A percentile compares a stretch with the other conserved stretches of the same genome.
Conservation (phyloP, 2,797 vertebrate genomes). For the Menidia menidia region DNA sequence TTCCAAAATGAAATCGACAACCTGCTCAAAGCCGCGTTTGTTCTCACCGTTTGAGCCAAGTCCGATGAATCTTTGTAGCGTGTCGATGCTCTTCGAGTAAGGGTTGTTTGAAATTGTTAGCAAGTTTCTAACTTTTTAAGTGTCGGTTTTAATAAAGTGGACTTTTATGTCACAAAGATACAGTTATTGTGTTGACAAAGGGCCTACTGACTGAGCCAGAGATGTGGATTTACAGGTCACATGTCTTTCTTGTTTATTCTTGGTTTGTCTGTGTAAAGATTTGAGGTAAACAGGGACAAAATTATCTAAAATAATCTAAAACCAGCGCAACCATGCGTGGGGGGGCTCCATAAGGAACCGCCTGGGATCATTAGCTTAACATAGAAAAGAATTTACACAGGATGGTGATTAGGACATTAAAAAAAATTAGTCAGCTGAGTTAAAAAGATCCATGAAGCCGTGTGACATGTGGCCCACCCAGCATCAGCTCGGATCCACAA, state of each 20-base stretch:
- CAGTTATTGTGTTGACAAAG: too few species aligned
- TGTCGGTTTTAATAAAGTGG: neutral
- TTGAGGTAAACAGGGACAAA: neutral
- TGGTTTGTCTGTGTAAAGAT: too few species aligned
- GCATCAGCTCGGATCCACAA: conserved; percentile 32
- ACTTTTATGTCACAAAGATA: neutral
- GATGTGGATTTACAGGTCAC: neutral
- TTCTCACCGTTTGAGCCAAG: too few species aligned
- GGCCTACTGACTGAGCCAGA: neutral
- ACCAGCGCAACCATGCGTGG: too few species aligned
- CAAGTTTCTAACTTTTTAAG: too few species aligned
- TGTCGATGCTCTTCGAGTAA: too few species aligned
- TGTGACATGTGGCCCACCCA: conserved; percentile 52
- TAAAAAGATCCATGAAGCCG: neutral
- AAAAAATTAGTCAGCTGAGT: neutral
- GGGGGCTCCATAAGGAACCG: neutral
- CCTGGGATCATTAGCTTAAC: neutral
- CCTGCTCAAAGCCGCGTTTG: too few species aligned
- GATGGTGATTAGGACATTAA: too few species aligned
- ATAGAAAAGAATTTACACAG: too few species aligned
- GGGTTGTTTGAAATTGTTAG: too few species aligned
- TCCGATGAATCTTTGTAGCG: too few species aligned
- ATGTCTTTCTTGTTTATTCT: neutral
- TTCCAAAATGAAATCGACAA: too few species aligned
- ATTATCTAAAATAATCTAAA: neutral